These are phyloP conservation scores for Pogonomyrmex barbatus DNA, from an alignment of 1,140 invertebrate genomes.

Conservation along the genomic window DNA sequence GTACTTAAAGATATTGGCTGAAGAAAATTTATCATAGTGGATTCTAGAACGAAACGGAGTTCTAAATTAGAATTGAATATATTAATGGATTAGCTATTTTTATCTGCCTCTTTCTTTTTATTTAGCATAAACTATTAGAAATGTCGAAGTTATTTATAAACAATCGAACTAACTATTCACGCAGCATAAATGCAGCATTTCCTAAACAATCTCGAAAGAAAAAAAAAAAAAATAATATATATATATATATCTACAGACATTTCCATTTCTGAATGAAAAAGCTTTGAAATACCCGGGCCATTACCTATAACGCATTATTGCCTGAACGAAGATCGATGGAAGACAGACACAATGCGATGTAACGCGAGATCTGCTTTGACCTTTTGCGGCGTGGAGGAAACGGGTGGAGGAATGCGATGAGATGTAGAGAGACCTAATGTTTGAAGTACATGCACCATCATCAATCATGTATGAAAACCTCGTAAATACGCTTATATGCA, in stretches of 20 bases:
- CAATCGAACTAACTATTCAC: not conserved
- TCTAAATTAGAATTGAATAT: not conserved
- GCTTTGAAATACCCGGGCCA: not conserved
- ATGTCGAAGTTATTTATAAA: not conserved
- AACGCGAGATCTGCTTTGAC: constrained; percentile 38
- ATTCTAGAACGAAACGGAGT: not conserved
- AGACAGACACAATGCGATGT: constrained; percentile 33
- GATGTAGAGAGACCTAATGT: constrained; percentile 21
- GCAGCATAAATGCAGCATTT: too few species aligned
- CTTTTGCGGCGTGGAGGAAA: constrained; percentile 18
- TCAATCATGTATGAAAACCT: constrained; percentile 48
- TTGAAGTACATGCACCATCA: constrained; percentile 28
- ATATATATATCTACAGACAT: not conserved
- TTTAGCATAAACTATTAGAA: not conserved
- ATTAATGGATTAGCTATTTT: not conserved
- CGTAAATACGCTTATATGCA: constrained; percentile 22
- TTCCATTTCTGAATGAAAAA: not conserved
- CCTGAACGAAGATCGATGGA: constrained; percentile 44
- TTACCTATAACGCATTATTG: constrained; percentile 23
- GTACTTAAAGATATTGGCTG: not conserved
- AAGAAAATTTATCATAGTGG: not conserved
- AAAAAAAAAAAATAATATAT: too few species aligned
- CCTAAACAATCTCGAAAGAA: not conserved
- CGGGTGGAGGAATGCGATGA: not conserved
- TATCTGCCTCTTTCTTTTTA: not conserved